Evolutionary conservation across 2,888 invertebrate species (phyloP), one percentile per base, ranked within the genome.

Genomic region (Mamestra brassicae): DNA sequence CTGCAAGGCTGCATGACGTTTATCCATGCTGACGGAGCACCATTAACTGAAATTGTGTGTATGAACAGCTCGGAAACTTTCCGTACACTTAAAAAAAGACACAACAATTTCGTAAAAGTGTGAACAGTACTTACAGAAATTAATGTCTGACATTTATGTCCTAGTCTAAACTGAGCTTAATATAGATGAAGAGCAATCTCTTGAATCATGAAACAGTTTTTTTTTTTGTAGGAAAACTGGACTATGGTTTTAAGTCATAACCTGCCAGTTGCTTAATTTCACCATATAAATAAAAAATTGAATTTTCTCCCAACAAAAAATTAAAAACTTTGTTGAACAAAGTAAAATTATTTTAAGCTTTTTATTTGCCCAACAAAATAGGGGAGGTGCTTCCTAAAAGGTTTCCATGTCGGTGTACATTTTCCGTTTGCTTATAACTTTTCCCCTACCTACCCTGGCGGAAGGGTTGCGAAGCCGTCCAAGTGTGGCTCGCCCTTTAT

Each of bases 371-470:
- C 84, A 64, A 76, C 64, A 84, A 86, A 87, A 77, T 86, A 84
- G 94, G 95, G 96, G 95, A 93, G 93, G 94, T 92, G 94, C 95
- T 95, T 95, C 95, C 89, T 96, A 90, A 91, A 94, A 93, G 96
- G 96, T 93, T 96, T 96, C 95, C 80, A 81, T 92, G 92, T 89
- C 91, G 93, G 93, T 92, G 90, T 94, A 90, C 87, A 90, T 92
- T 94, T 91, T 88, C 92, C 90, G 86, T 87, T 90, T 89, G 84
- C 85, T 86, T 89, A 81, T 84, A 85, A 87, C 76, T 86, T 87
- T 85, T 76, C 86, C 88, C 88, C 87, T 76, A 58, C 73, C 80
- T 79, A 84, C 84, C 86, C 76, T 62, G 63, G 60, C 77, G 74
- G 90, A 94, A 94, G 94, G 95, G 95, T 95, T 93, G 90, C 86